Percentiles rank a stretch among this genome's conserved stretches.
These are phyloP conservation scores for Rhyacophila evoluta DNA, from an alignment of 2,888 invertebrate genomes.

Conservation along the genomic window DNA sequence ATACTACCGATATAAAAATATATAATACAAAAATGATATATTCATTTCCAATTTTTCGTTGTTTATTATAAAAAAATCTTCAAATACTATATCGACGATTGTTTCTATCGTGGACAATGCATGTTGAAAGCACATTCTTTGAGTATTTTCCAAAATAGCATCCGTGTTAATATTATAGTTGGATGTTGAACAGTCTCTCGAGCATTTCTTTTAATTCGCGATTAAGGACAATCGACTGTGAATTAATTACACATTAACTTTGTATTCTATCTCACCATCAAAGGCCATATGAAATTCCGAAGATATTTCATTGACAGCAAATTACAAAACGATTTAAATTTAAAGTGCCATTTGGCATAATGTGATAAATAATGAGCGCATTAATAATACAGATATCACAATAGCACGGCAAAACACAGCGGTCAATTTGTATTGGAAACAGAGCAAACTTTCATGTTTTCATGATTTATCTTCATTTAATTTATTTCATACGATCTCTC, in stretches of 20 bases:
- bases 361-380: background rate
- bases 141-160: no score
- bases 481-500: background rate
- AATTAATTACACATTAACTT: background rate
- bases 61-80: no score
- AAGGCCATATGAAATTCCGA: background rate
- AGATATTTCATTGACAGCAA: background rate
- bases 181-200: no score
- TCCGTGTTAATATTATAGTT: no score
- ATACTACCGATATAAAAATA: no score
- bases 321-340: background rate
- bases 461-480: background rate
- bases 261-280: background rate
- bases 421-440: conserved; percentile 15
- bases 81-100: no score
- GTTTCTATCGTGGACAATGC: no score
- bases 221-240: background rate
- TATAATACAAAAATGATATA: no score
- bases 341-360: background rate
- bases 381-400: background rate
- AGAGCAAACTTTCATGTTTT: background rate
- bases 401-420: background rate
- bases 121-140: no score
- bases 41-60: no score
- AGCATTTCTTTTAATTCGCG: no score